These are phyloP conservation scores for Cyanoramphus novaezelandiae DNA, from an alignment of 2,113 vertebrate genomes.

Conservation along the genomic window DNA sequence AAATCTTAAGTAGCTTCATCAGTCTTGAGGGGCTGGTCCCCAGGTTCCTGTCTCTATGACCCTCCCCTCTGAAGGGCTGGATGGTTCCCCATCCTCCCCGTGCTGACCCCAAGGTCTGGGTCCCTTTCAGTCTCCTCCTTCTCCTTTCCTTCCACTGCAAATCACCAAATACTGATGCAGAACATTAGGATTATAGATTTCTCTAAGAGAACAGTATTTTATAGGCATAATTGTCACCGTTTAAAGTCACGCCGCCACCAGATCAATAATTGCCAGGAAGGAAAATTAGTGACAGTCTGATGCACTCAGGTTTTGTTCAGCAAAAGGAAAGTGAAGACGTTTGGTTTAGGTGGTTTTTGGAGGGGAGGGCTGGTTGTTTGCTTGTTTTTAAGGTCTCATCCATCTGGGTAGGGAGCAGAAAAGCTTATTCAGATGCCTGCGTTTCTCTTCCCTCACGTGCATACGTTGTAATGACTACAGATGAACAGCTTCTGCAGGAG, in stretches of 20 bases:
- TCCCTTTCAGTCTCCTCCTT: neutral
- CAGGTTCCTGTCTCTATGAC: neutral
- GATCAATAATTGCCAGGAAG: neutral
- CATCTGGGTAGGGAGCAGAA: neutral
- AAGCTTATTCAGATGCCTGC: neutral
- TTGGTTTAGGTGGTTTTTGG: neutral
- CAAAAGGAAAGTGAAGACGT: neutral
- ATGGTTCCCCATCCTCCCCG: neutral
- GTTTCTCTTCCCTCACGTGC: neutral
- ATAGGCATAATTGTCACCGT: neutral
- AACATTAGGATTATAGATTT: neutral
- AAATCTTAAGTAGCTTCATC: neutral
- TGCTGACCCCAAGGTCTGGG: no score
- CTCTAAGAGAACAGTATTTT: neutral
- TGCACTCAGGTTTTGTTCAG: neutral
- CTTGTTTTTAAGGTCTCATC: neutral
- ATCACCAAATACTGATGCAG: neutral
- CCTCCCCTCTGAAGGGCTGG: neutral
- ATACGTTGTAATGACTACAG: neutral
- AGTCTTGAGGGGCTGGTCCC: neutral
- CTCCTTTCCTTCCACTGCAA: neutral
- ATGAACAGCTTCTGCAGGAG: neutral
- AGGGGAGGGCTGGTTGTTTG: no score
- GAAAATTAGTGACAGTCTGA: neutral
- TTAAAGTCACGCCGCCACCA: neutral